These are phyloP conservation scores for Callithrix jacchus DNA, from an alignment of 2,113 vertebrate species.

Conservation along the genomic window DNA sequence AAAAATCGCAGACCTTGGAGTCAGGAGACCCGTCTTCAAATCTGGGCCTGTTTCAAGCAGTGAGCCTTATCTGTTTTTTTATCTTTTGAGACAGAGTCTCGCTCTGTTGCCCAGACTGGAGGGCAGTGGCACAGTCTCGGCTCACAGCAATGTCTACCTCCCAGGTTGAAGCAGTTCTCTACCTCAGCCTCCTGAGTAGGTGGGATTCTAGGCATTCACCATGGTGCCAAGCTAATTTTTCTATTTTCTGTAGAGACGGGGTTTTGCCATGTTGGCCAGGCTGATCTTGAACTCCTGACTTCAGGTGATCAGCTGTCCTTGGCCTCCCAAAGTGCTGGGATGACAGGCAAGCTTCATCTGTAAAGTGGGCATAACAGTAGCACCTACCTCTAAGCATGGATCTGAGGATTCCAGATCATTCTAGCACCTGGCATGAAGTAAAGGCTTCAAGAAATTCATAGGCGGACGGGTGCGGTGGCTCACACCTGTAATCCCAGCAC, in stretches of 20 bases:
- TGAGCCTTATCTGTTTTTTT: too few relatives aligned
- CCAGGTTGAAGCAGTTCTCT: not conserved
- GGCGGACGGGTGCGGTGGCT: too few relatives aligned
- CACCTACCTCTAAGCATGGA: not conserved
- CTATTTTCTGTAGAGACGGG: not conserved
- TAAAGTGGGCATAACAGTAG: not conserved
- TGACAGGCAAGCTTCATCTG: not conserved
- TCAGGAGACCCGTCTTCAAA: not conserved
- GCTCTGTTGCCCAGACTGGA: too few relatives aligned
- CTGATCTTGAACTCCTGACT: not conserved
- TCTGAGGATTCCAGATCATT: not conserved
- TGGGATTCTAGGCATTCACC: not conserved
- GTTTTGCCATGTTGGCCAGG: not conserved
- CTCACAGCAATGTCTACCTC: too few relatives aligned
- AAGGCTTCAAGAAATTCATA: not conserved
- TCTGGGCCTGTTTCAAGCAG: not conserved
- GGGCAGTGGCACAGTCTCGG: too few relatives aligned
- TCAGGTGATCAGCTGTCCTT: not conserved
- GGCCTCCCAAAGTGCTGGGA: not conserved
- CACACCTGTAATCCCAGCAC: too few relatives aligned
- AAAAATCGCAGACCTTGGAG: not conserved
- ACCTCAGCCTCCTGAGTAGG: not conserved
- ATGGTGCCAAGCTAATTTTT: not conserved
- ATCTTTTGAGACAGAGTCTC: too few relatives aligned
- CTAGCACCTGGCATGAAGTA: not conserved